Conservation (phyloP, 2,888 invertebrate genomes). For the Nudaria mundana region DNA sequence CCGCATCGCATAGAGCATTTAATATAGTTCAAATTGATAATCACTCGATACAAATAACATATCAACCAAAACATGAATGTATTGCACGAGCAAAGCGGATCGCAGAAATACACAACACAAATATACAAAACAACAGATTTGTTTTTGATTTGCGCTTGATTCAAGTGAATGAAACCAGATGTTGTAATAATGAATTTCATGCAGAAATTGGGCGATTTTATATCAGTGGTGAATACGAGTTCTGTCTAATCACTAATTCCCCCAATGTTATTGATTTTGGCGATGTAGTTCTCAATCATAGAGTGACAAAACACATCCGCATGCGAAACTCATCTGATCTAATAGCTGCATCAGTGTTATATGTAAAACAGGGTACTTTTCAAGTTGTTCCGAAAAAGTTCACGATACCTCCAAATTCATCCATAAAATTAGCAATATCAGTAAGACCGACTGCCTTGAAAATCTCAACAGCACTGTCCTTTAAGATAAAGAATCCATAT, state of each 20-base stretch:
- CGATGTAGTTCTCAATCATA: constrained; percentile 57
- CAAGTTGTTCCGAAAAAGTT: constrained; percentile 60
- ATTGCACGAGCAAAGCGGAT: constrained; percentile 54
- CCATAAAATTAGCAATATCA: constrained; percentile 45
- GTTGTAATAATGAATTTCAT: constrained; percentile 61
- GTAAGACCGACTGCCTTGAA: constrained; percentile 55
- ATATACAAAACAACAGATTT: constrained; percentile 63
- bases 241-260: constrained; percentile 61
- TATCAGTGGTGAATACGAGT: constrained; percentile 79
- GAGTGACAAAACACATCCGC: constrained; percentile 55
- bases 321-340: constrained; percentile 67
- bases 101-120: constrained; percentile 38
- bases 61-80: constrained; percentile 62
- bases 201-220: constrained; percentile 76
- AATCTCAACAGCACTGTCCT: constrained; percentile 43
- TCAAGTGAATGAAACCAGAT: constrained; percentile 55
- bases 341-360: constrained; percentile 61
- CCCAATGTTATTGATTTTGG: constrained; percentile 73
- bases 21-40: constrained; percentile 41
- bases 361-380: constrained; percentile 57
- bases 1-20: constrained; percentile 70
- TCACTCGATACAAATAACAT: constrained; percentile 51
- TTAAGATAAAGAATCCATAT: constrained; percentile 57
- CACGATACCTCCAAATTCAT: constrained; percentile 56
- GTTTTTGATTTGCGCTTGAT: constrained; percentile 66